phyloP scores from a whole-genome alignment of 1,140 invertebrate species.

The Drosophila burlai region DNA sequence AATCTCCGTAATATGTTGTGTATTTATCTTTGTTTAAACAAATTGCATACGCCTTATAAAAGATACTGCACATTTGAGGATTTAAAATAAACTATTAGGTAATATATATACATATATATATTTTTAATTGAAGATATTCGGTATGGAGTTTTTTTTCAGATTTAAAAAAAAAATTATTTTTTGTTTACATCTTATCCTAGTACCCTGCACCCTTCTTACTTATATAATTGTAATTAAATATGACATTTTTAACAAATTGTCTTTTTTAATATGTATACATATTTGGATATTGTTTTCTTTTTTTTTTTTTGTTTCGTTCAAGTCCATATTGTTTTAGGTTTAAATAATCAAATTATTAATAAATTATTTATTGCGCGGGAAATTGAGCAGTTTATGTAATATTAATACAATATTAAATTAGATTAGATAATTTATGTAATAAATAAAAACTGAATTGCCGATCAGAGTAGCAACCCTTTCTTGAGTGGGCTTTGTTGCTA shows the following conservation, averaged over 20 bases:
- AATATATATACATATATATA: no score
- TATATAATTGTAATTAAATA: no score
- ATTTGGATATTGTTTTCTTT: no score
- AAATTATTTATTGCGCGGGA: neutral
- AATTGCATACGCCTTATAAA: neutral
- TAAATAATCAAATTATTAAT: neutral
- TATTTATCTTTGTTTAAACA: neutral
- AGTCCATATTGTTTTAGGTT: neutral
- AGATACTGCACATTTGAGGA: neutral
- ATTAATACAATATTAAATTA: no score
- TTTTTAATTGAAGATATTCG: no score
- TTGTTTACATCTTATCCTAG: no score
- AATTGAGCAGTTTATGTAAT: no score
- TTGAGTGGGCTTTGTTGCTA: neutral
- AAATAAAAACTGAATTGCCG: neutral
- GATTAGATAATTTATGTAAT: neutral
- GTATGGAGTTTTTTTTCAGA: no score
- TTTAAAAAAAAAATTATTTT: no score
- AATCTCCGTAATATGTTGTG: neutral
- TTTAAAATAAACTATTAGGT: neutral
- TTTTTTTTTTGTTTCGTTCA: neutral
- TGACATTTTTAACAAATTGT: no score
- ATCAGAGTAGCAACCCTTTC: conserved; percentile 5
- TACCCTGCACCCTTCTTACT: no score
- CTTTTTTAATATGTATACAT: no score